Evolutionary conservation across 2,797 vertebrate genomes (phyloP).

Genomic region (Mionectes olivaceus): DNA sequence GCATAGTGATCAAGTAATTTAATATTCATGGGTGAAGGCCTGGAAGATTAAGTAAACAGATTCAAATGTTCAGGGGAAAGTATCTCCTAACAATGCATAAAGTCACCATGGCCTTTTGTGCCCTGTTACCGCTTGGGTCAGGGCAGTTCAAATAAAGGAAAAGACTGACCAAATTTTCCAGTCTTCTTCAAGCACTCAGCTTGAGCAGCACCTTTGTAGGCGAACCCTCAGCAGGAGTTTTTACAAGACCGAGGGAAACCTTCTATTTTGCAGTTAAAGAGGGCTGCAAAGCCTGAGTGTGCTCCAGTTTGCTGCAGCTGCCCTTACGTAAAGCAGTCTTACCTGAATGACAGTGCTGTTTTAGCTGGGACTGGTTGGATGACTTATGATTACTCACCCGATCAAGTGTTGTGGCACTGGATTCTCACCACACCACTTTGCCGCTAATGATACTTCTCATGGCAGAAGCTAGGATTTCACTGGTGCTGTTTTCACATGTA

Average conservation of each 20-base stretch:
- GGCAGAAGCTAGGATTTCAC: constrained; percentile 44
- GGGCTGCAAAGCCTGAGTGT: not conserved
- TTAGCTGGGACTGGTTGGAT: not conserved
- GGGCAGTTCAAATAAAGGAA: not conserved
- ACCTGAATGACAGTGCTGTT: constrained; percentile 42
- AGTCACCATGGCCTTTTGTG: constrained; percentile 45
- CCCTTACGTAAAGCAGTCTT: not conserved
- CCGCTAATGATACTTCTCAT: constrained; percentile 12
- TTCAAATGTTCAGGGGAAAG: constrained; percentile 41
- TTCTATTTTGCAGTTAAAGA: not conserved
- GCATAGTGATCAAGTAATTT: constrained; percentile 69
- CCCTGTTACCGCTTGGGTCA: not conserved
- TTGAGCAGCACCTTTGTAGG: not conserved
- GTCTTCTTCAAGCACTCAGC: not conserved
- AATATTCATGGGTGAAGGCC: constrained; percentile 56
- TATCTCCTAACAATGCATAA: constrained; percentile 66
- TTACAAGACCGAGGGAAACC: not conserved
- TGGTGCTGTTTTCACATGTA: constrained; percentile 51
- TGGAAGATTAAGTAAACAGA: constrained; percentile 61
- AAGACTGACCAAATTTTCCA: not conserved
- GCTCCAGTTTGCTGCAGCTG: not conserved
- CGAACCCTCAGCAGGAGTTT: not conserved
- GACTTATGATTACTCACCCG: not conserved
- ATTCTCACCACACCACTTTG: not conserved
- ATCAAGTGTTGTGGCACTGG: constrained; percentile 31